phyloP scores from a whole-genome alignment of 1,140 invertebrate genomes.

The Triops longicaudatus region DNA sequence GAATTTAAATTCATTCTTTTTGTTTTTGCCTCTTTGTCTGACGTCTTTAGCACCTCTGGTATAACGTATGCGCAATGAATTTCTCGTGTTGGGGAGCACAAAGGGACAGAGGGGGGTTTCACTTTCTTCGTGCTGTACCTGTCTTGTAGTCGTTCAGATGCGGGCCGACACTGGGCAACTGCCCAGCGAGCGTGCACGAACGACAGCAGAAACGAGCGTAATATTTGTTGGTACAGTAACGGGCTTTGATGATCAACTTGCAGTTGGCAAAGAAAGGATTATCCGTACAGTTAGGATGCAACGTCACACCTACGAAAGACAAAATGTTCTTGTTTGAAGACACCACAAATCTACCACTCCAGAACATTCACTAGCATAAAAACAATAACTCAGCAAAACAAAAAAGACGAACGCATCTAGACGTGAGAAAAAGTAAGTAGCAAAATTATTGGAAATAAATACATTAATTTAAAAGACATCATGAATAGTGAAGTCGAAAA shows the following conservation, averaged over 20 bases:
- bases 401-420: too few species aligned
- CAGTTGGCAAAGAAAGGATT: slow-evolving; percentile 85
- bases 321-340: not conserved
- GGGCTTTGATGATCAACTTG: slow-evolving; percentile 66
- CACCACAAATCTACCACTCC: not conserved
- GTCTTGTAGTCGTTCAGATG: slow-evolving; percentile 38
- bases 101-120: slow-evolving; percentile 7
- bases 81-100: not conserved
- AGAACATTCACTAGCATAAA: too few species aligned
- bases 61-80: slow-evolving; percentile 9
- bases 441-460: too few species aligned
- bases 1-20: not conserved
- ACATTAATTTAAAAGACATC: too few species aligned
- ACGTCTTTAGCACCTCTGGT: not conserved
- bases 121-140: slow-evolving; percentile 28
- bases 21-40: not conserved
- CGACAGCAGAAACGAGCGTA: slow-evolving; percentile 89
- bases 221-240: slow-evolving; percentile 74
- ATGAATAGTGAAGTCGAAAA: too few species aligned
- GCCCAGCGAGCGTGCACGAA: slow-evolving; percentile 76
- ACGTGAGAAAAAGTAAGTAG: too few species aligned
- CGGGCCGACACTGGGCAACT: slow-evolving; percentile 46
- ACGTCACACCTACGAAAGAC: slow-evolving; percentile 52
- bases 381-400: too few species aligned
- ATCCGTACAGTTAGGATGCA: slow-evolving; percentile 71